A percentile compares a stretch with the other conserved stretches of the same genome.
phyloP scores from a whole-genome alignment of 2,797 vertebrate genomes.

The Ctenochaetus hawaiiensis region DNA sequence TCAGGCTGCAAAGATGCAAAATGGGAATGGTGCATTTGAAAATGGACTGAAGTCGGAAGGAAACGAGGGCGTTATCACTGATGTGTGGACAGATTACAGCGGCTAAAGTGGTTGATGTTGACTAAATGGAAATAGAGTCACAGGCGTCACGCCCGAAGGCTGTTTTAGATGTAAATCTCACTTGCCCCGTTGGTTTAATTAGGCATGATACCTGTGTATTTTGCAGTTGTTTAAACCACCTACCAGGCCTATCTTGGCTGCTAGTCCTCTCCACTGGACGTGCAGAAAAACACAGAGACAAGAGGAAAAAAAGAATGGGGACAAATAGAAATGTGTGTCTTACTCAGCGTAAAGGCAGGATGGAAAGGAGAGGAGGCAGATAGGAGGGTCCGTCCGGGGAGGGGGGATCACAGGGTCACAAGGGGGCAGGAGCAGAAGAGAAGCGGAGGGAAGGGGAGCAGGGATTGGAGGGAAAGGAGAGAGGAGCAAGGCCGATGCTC shows the following conservation, averaged over 20 bases:
- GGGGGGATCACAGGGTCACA: slow-evolving; percentile 49
- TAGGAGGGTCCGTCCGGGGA: slow-evolving; percentile 66
- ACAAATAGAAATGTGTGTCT: slow-evolving; percentile 64
- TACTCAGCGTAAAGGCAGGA: slow-evolving; percentile 72
- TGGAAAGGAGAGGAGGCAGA: slow-evolving; percentile 70
- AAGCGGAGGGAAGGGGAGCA: slow-evolving; percentile 26
- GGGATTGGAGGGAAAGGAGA: slow-evolving; percentile 6
- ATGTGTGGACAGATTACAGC: slow-evolving; percentile 63
- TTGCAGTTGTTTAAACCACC: slow-evolving; percentile 79
- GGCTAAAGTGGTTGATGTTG: slow-evolving; percentile 62
- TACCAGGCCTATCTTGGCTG: slow-evolving; percentile 98
- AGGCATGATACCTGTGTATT: slow-evolving; percentile 47
- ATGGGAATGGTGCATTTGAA: slow-evolving; percentile 41
- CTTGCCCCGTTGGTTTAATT: slow-evolving; percentile 48
- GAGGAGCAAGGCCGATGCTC: slow-evolving; percentile 49
- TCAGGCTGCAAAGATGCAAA: slow-evolving; percentile 28
- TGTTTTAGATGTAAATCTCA: slow-evolving; percentile 40
- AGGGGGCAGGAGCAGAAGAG: slow-evolving; percentile 42
- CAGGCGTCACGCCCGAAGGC: slow-evolving; percentile 31
- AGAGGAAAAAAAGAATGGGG: slow-evolving; percentile 33
- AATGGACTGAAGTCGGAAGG: slow-evolving; percentile 46
- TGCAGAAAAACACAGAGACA: slow-evolving; percentile 84
- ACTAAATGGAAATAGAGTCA: slow-evolving; percentile 56
- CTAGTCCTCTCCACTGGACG: slow-evolving; percentile 93
- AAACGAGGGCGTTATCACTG: slow-evolving; percentile 67